These are phyloP conservation scores for Acleris laterana DNA, from an alignment of 2,888 invertebrate genomes.

Conservation along the genomic window DNA sequence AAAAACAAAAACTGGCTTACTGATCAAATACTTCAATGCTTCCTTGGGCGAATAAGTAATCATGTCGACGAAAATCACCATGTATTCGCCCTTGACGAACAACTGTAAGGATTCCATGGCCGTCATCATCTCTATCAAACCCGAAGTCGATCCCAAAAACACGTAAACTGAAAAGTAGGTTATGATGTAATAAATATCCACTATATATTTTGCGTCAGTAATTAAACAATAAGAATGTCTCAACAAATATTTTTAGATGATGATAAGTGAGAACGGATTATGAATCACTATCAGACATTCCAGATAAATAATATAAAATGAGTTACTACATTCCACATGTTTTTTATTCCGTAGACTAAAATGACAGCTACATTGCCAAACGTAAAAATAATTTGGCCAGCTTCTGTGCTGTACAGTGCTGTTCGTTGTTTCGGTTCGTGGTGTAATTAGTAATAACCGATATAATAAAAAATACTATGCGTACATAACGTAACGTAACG, in stretches of 20 bases:
- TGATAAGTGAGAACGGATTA: conserved; percentile 10
- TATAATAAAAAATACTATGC: no score
- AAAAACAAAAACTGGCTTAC: conserved; percentile 76
- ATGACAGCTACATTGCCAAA: no score
- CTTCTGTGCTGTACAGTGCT: no score
- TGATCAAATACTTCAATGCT: conserved; percentile 92
- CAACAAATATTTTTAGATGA: conserved; percentile 23
- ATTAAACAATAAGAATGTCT: conserved; percentile 9
- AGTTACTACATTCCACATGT: no score
- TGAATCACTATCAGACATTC: conserved; percentile 9
- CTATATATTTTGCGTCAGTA: conserved; percentile 1
- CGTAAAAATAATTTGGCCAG: no score
- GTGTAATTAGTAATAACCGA: no score
- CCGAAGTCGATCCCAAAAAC: conserved; percentile 93
- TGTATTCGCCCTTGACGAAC: conserved; percentile 96
- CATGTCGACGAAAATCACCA: conserved; percentile 97
- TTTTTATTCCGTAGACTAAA: no score
- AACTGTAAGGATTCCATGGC: conserved; percentile 95
- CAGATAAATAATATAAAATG: conserved; percentile 1
- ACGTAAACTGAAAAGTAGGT: conserved; percentile 92
- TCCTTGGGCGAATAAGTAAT: conserved; percentile 91
- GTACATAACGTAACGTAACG: no score
- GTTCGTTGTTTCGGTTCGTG: no score
- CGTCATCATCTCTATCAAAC: conserved; percentile 95
- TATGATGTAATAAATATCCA: background rate